phyloP scores from a whole-genome alignment of 1,140 invertebrate genomes.

The Zaprionus camerounensis region DNA sequence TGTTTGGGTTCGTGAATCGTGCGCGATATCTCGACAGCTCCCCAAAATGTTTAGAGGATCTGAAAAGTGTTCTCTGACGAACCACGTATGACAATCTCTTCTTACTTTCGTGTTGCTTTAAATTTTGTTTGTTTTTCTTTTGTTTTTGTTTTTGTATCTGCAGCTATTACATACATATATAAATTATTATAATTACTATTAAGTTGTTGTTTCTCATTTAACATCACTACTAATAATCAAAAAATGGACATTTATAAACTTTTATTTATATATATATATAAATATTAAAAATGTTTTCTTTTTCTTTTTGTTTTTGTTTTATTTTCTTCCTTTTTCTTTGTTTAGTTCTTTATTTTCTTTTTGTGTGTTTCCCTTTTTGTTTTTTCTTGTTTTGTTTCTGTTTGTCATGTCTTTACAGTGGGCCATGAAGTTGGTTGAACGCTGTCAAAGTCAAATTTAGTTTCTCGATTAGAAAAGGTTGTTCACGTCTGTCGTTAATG shows the following conservation, averaged over 20 bases:
- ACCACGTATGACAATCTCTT: slow-evolving; percentile 4
- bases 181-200: slow-evolving; percentile 71
- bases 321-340: background rate
- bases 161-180: slow-evolving; percentile 70
- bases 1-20: slow-evolving; percentile 27
- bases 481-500: slow-evolving; percentile 26
- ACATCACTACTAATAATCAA: slow-evolving; percentile 83
- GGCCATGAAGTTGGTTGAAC: slow-evolving; percentile 64
- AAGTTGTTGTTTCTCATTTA: slow-evolving; percentile 61
- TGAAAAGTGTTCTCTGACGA: slow-evolving; percentile 1
- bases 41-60: slow-evolving; percentile 29
- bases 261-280: slow-evolving; percentile 67
- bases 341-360: slow-evolving; percentile 28
- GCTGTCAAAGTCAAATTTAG: slow-evolving; percentile 43
- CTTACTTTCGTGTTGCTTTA: slow-evolving; percentile 23
- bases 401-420: slow-evolving; percentile 23
- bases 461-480: slow-evolving; percentile 40
- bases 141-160: slow-evolving; percentile 7
- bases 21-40: background rate
- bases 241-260: slow-evolving; percentile 82
- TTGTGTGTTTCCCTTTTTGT: slow-evolving; percentile 33
- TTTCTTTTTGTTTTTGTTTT: slow-evolving; percentile 27
- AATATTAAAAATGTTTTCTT: slow-evolving; percentile 67
- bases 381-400: slow-evolving; percentile 36
- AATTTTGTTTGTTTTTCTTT: slow-evolving; percentile 10